phyloP scores from a whole-genome alignment of 2,888 invertebrate genomes.

The Aricia artaxerxes region DNA sequence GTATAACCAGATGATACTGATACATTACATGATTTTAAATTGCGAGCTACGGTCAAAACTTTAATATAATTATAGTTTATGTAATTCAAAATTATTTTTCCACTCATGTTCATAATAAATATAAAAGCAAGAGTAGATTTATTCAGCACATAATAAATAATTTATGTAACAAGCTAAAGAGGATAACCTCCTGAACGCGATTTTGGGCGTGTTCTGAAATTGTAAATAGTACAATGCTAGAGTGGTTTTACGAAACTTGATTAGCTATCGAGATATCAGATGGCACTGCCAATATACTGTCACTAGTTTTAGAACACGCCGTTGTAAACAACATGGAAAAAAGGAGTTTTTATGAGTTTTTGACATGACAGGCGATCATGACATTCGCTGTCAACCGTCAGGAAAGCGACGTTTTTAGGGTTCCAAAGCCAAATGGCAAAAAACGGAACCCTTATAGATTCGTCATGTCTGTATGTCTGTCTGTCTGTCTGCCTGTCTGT shows the following conservation, averaged over 20 bases:
- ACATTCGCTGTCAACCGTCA: background rate
- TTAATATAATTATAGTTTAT: conserved; percentile 48
- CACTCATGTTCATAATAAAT: conserved; percentile 55
- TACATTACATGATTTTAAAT: conserved; percentile 43
- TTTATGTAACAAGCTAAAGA: background rate
- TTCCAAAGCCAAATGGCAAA: too few relatives aligned
- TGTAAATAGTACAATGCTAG: background rate
- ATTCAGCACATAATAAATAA: background rate
- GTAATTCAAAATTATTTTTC: conserved; percentile 56
- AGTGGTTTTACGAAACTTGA: background rate
- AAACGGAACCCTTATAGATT: too few relatives aligned
- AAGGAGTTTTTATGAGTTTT: background rate
- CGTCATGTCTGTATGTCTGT: too few relatives aligned
- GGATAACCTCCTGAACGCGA: background rate
- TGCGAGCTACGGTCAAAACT: conserved; percentile 43
- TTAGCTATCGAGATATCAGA: background rate
- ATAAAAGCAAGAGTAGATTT: conserved; percentile 35
- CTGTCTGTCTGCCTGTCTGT: too few relatives aligned
- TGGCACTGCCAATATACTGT: background rate
- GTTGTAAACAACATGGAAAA: background rate
- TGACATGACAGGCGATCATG: background rate
- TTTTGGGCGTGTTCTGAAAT: background rate
- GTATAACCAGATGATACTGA: conserved; percentile 45
- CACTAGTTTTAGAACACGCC: background rate
- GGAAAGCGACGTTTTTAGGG: too few relatives aligned